Evolutionary conservation across 2,797 vertebrate genomes (phyloP), one percentile per base, ranked within the genome.

Genomic region (Spinibarbus caldwelli): DNA sequence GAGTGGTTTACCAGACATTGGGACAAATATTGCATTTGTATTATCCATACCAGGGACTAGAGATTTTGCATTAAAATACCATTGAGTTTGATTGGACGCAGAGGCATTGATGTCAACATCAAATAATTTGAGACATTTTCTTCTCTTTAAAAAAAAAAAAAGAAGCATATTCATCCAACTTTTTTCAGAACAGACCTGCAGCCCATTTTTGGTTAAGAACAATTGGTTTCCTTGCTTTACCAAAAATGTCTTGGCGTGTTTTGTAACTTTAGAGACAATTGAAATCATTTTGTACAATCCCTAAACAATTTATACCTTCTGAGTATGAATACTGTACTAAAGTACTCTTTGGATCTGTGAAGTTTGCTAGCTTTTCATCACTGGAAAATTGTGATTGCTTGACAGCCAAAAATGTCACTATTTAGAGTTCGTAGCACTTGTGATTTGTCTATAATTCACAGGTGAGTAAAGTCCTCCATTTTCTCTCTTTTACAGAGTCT

Each of bases 351-450:
- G 6, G 3, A 57, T 43, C 5, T 29, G 14, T 62, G 8, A 29
- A 62, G 29, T 41, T 62, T 31, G 8, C 4, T 26, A 19, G n/a
- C 11, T 78, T 78, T 78, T 78, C 17, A 45, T 43, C 17, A 21
- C 41, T 45, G 38, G 15, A 21, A 45, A 78, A 64, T 29, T 78
- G 4, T 43, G 36, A 64, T 45, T 1, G 1, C 15, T 38, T 36
- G 52, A 59, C 21, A 78, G 36, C 34, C 52, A 26, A 62, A 62
- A 29, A 31, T 78, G 38, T 78, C 10, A 54, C 73, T 36, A 76
- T 78, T 64, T 29, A 49, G 38, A 31, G 57, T n/a, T n/a, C n/a
- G n/a, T 64, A 31, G 77, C 77, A 31, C 49, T 77, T 57, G 29
- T 34, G 71, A 75, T 70, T 70, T 29, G 49, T 43, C 38, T 78